These are phyloP conservation scores for Drosophila rellima DNA, from an alignment of 2,888 invertebrate genomes.

Conservation along the genomic window DNA sequence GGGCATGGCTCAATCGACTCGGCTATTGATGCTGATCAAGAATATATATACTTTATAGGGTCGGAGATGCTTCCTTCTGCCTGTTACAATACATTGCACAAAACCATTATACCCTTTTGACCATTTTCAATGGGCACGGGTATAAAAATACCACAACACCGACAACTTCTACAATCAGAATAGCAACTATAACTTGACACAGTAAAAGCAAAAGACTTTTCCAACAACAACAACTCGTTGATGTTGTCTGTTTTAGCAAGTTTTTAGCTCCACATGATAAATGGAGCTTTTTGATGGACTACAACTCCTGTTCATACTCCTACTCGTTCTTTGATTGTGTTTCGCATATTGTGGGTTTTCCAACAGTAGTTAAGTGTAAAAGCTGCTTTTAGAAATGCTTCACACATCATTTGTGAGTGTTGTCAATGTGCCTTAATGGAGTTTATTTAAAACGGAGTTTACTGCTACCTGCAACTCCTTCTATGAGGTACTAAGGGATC, in stretches of 20 bases:
- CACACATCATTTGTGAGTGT: slow-evolving; percentile 44
- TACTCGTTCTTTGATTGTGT: slow-evolving; percentile 13
- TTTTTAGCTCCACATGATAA: slow-evolving; percentile 63
- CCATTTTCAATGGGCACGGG: too few relatives aligned
- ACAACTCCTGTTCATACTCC: neutral
- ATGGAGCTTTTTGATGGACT: slow-evolving; percentile 66
- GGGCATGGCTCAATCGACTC: too few relatives aligned
- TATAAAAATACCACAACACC: neutral
- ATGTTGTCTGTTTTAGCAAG: slow-evolving; percentile 53
- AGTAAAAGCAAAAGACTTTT: slow-evolving; percentile 50
- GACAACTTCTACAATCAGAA: slow-evolving; percentile 15
- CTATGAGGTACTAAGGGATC: neutral
- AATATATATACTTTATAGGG: too few relatives aligned
- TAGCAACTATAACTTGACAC: slow-evolving; percentile 38
- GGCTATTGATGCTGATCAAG: too few relatives aligned
- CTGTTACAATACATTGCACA: too few relatives aligned
- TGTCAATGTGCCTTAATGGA: slow-evolving; percentile 22
- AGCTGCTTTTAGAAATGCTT: slow-evolving; percentile 46
- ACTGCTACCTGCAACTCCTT: too few relatives aligned
- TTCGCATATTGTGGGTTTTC: slow-evolving; percentile 18
- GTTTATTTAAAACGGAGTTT: slow-evolving; percentile 45
- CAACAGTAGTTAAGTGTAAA: slow-evolving; percentile 13
- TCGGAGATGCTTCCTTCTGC: too few relatives aligned
- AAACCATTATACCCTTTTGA: too few relatives aligned
- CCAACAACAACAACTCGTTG: slow-evolving; percentile 30